Evolutionary conservation across 2,888 invertebrate species (phyloP), one percentile per base, ranked within the genome.

Genomic region (Ophioninae sp.): DNA sequence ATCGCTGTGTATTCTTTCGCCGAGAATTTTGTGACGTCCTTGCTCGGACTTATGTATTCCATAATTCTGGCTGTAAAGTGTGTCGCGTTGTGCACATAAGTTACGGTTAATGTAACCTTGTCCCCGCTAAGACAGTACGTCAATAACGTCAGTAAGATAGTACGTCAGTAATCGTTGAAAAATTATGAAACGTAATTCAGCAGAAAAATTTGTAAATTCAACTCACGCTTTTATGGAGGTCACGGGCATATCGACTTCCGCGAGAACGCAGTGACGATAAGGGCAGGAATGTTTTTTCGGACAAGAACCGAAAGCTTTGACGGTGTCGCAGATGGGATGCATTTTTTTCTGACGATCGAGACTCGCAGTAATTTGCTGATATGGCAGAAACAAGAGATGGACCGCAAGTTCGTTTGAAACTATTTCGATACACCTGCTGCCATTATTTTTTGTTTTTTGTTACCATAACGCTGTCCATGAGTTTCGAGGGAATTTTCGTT

Each of bases 231-330:
- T 83, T 76, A 96, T 91, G 91, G 94, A 92, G 17, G 93, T 91
- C n/a, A 93, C 93, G 6, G 94, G 93, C 76, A 94, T 93, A 86
- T 95, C 94, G 30, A 93, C 93, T 7, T 94, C 91, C 81, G 94
- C 93, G 13, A 96, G 91, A 6, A 95, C 86, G 0, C 93, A 92
- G 91, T 97, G 97, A 44, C 97, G 94, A 71, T 94, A 93, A 22
- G 90, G 86, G 87, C 97, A 97, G 64, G 93, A 92, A 88, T 93
- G 93, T 71, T 92, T 91, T 84, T 94, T 93, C 2, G 93, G 93
- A 89, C 97, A 97, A 77, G 93, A 93, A 6, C 97, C 97, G 86
- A 96, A 94, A 41, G 95, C 93, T 82, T 96, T 94, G 5, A 96
- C 88, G 79, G 93, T 94, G 22, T 94, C 93, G 89, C 97, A 97